These are phyloP conservation scores for Tinea trinotella DNA, from an alignment of 2,888 invertebrate genomes.

Conservation along the genomic window DNA sequence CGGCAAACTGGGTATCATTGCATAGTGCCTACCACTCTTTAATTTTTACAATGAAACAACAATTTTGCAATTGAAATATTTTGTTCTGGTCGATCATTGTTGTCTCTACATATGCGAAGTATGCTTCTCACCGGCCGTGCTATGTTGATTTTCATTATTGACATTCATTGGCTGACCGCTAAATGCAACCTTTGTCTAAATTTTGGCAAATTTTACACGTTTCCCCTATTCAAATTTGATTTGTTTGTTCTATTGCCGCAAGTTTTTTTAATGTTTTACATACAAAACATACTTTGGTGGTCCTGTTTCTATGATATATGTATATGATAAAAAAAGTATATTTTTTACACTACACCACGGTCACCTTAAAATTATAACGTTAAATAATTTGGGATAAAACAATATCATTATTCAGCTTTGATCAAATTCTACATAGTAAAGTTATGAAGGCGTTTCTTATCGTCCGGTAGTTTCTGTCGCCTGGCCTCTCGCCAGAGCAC, in stretches of 20 bases:
- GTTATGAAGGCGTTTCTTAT: constrained; percentile 17
- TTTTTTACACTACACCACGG: too few species aligned
- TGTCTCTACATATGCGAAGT: neutral
- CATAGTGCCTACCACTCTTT: too few species aligned
- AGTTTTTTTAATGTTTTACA: too few species aligned
- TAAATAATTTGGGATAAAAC: neutral
- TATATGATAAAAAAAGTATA: too few species aligned
- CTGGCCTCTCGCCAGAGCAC: constrained; percentile 17
- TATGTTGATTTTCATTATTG: constrained; percentile 4
- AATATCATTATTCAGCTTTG: neutral
- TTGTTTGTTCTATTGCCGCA: neutral
- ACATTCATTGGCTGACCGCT: neutral
- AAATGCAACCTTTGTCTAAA: constrained; percentile 6
- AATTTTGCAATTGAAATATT: constrained; percentile 2
- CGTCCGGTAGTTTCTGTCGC: constrained; percentile 13
- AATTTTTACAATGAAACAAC: too few species aligned
- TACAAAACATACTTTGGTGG: too few species aligned
- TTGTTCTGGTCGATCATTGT: neutral
- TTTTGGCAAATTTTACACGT: constrained; percentile 1
- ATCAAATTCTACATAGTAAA: constrained; percentile 15
- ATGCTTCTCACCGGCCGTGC: neutral
- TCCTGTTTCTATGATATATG: too few species aligned
- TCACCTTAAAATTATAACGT: too few species aligned
- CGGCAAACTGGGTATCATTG: too few species aligned
- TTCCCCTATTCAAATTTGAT: neutral